Conservation (phyloP, 2,797 vertebrate species). For the Gymnothorax javanicus region DNA sequence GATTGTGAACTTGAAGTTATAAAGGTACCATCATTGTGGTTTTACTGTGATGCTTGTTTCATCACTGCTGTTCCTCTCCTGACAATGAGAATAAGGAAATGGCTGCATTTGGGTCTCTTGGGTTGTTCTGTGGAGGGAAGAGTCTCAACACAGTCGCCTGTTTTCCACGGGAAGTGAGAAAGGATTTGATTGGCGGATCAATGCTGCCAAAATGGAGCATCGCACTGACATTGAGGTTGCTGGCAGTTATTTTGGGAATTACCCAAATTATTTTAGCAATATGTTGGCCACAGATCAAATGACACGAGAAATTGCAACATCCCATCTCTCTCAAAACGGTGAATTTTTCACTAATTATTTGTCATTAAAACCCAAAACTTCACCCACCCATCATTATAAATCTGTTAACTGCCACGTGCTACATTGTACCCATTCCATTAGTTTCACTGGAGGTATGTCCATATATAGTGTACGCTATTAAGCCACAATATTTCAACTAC, state of each 20-base stretch:
- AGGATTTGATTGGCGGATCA: neutral
- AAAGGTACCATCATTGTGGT: neutral
- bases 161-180: neutral
- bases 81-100: conserved; percentile 7
- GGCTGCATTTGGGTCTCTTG: neutral
- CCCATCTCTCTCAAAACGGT: too few relatives aligned
- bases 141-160: neutral
- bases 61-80: neutral
- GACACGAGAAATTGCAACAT: too few relatives aligned
- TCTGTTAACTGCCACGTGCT: too few relatives aligned
- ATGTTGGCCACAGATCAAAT: neutral
- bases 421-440: too few relatives aligned
- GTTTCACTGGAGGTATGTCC: too few relatives aligned
- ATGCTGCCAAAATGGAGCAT: neutral
- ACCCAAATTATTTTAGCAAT: neutral
- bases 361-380: too few relatives aligned
- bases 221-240: neutral
- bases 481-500: too few relatives aligned
- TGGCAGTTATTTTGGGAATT: neutral
- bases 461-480: too few relatives aligned
- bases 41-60: neutral
- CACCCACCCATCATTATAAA: too few relatives aligned
- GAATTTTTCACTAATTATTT: too few relatives aligned
- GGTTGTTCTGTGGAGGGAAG: neutral
- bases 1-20: conserved; percentile 7